A percentile compares a stretch with the other conserved stretches of the same genome.
Conservation (phyloP, 2,888 invertebrate species). For the Nesidiocoris tenuis region DNA sequence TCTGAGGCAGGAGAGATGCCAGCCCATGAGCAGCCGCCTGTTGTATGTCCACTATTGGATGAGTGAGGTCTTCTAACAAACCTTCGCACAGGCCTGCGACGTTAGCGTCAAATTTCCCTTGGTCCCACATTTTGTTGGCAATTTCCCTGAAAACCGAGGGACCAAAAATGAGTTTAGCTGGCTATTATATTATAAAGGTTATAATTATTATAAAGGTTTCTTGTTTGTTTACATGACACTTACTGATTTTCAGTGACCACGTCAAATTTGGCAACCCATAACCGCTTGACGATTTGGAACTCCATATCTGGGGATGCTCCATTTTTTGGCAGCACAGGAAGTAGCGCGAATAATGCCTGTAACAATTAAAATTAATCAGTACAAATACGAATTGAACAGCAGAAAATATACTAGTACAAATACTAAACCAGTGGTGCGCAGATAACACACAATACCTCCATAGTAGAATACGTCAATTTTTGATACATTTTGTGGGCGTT, state of each 20-base stretch:
- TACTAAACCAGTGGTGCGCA: too few species aligned
- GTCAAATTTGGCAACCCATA: conserved; percentile 85
- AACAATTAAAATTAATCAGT: background rate
- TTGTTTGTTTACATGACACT: too few species aligned
- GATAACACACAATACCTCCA: too few species aligned
- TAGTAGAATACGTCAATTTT: too few species aligned
- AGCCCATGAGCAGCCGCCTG: conserved; percentile 79
- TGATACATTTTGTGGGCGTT: too few species aligned
- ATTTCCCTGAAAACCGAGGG: conserved; percentile 56
- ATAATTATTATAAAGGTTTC: too few species aligned
- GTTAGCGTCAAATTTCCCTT: conserved; percentile 59
- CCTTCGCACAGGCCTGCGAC: conserved; percentile 59
- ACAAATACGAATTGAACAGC: background rate
- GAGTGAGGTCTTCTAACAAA: conserved; percentile 70
- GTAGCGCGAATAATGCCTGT: conserved; percentile 65
- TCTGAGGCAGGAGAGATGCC: conserved; percentile 64
- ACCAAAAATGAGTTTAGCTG: background rate
- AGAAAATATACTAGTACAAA: background rate
- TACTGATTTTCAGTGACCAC: conserved; percentile 70
- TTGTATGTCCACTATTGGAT: conserved; percentile 79
- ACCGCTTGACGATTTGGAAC: conserved; percentile 58
- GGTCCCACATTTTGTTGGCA: conserved; percentile 65
- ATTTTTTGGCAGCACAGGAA: conserved; percentile 63
- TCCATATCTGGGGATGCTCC: conserved; percentile 22
- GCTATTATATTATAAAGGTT: too few species aligned